Evolutionary conservation across 2,888 invertebrate genomes (phyloP), one percentile per base, ranked within the genome.

Genomic region (Cephalotes varians): DNA sequence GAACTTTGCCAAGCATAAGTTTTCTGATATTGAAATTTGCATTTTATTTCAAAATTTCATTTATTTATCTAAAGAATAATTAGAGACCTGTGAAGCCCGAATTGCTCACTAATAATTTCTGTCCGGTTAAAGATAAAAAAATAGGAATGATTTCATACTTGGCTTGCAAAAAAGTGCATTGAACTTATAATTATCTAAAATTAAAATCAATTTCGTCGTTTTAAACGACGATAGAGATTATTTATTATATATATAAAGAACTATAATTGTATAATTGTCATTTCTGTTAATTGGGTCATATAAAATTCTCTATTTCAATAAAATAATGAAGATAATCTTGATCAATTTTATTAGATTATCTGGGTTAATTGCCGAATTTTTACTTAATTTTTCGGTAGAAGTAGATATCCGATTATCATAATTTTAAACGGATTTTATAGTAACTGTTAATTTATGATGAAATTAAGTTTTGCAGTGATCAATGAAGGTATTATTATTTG

Each of bases 391-490:
- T 64, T 40, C 40, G 4, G 7, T 28, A 25, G 2, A 6, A 10
- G 15, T 44, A 5, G 10, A 18, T 18, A 44, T 44, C 10, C 18
- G 7, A 12, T 40, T 65, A 15, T 18, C 15, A 62, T 25, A 44
- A 65, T 18, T 28, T 25, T 65, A 37, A 31, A 69, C 9, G 6
- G 7, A 2, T 51, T 37, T 34, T 6, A 34, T 21, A 1, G 9
- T 25, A 54, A 40, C 2, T 54, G 15, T 71, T 28, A 37, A 71
- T 54, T 54, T 37, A 18, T 7, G 18, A 34, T 69, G 37, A 21
- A 72, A 72, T 72, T 40, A 40, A 56, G 12, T 72, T 56, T 25
- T n/a, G 3, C 37, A 40, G 6, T 25, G 1, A 56, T 69, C 28
- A 7, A 40, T 18, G 2, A 4, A 34, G 4, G n/a, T n/a, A n/a